Evolutionary conservation across 2,797 vertebrate species (phyloP).

Genomic region (Syngnathus rostellatus): DNA sequence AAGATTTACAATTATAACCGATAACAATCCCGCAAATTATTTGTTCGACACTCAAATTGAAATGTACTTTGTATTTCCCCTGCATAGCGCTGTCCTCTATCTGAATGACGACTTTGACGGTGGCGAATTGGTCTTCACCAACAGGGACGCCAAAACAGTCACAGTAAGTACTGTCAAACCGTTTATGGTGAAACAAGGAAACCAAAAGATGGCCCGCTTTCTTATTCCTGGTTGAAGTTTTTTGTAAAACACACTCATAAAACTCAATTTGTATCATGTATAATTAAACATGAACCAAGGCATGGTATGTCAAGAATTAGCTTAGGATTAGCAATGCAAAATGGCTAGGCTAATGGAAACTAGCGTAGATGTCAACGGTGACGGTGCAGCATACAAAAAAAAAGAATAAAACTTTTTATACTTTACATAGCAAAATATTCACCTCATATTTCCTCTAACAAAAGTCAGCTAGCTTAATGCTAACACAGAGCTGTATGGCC

Average conservation of each 20-base stretch:
- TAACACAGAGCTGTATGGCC: too few species aligned
- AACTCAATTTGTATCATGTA: neutral
- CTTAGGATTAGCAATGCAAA: too few species aligned
- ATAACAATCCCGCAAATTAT: neutral
- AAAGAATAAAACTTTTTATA: neutral
- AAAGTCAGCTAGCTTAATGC: too few species aligned
- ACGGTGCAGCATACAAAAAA: neutral
- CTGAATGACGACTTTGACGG: conserved; percentile 92
- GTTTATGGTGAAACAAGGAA: too few species aligned
- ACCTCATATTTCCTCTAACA: too few species aligned
- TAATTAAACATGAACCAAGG: neutral
- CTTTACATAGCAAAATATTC: too few species aligned
- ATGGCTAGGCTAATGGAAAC: too few species aligned
- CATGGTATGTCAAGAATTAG: neutral
- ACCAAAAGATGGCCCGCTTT: neutral
- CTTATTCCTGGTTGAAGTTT: neutral
- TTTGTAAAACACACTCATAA: neutral
- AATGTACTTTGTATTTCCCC: neutral
- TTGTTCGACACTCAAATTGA: neutral
- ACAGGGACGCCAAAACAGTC: conserved; percentile 81
- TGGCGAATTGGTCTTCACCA: conserved; percentile 89
- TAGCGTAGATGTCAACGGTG: neutral
- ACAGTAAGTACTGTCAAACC: conserved; percentile 68
- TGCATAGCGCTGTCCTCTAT: conserved; percentile 84
- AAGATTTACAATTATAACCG: neutral